These are phyloP conservation scores for Cheilosia variabilis DNA, from an alignment of 2,888 invertebrate species.

Conservation along the genomic window DNA sequence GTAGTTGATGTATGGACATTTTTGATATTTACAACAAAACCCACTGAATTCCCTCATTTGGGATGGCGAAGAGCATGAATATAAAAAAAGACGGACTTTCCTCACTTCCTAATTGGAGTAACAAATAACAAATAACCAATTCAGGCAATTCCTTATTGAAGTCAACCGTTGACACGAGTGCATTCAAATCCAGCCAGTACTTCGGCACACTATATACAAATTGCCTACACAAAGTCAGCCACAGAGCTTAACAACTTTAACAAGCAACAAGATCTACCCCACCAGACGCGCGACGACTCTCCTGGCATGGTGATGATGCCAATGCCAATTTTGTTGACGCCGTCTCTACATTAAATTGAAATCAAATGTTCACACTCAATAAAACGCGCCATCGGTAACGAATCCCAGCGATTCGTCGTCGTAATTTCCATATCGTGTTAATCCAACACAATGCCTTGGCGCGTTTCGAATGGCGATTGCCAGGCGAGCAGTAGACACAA, in stretches of 20 bases:
- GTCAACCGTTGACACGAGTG: conserved; percentile 67
- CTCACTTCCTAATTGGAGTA: conserved; percentile 70
- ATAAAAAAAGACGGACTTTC: conserved; percentile 36
- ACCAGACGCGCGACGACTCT: not conserved
- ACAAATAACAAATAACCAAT: conserved; percentile 73
- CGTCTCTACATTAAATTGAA: conserved; percentile 70
- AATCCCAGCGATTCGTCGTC: conserved; percentile 50
- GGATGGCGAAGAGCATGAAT: conserved; percentile 20
- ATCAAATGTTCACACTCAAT: conserved; percentile 75
- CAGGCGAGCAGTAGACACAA: conserved; percentile 18
- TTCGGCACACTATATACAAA: conserved; percentile 54
- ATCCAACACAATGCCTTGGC: conserved; percentile 60
- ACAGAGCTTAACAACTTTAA: conserved; percentile 42
- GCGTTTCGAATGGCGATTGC: conserved; percentile 2
- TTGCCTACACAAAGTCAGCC: conserved; percentile 60
- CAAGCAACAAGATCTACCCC: conserved; percentile 9
- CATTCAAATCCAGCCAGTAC: conserved; percentile 13
- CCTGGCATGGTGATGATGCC: conserved; percentile 50
- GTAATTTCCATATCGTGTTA: conserved; percentile 73
- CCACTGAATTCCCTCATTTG: conserved; percentile 47
- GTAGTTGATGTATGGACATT: conserved; percentile 31
- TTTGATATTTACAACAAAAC: conserved; percentile 30
- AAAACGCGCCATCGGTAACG: conserved; percentile 69
- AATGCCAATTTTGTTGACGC: conserved; percentile 70
- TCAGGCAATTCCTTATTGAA: conserved; percentile 71